Base-by-base conservation (phyloP, 2,888 invertebrate species). In the Eupithecia tripunctaria region DNA sequence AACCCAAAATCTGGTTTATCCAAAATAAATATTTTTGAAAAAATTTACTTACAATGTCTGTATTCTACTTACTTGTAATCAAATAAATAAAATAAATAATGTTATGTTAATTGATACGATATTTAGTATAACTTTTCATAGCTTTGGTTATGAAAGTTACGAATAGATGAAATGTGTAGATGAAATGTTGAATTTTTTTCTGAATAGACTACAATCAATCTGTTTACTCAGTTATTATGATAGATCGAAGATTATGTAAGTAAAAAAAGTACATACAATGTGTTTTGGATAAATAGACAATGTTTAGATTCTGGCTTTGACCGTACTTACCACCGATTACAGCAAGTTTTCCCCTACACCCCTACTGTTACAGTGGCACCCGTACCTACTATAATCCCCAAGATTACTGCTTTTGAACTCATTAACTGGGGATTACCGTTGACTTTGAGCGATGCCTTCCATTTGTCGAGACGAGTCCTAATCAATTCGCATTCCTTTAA, bases 371-470 rank as follows among this genome's bases (percentile, higher is more conserved):
- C 38, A 7, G n/a, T 64, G 38, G 64, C 7, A 38, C 38, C 64
- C 63, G 68, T 63, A 51, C 51, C 51, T 51, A 27, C 36, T 27
- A 27, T 86, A 86, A 87, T 83, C 84, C 81, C 83, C 84, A 85
- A 89, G 87, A 89, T 91, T 89, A 88, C 87, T 90, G 88, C 89
- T 89, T 89, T 90, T 90, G 88, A 91, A 91, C 91, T 91, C 92
- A 92, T 92, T 93, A 91, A 87, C 86, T 79, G 80, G 80, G 91
- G 92, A 92, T 92, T 91, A 92, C 83, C 87, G 85, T 83, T 89
- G 91, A 92, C 92, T 90, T 91, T 93, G 92, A 92, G 85, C 85
- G 91, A 92, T 93, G 83, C 85, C 85, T 85, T 82, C 85, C 86
- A 88, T 90, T 90, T 72, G 72, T 66, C 87, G 83, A 83, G 84